Conservation (phyloP, 1,140 invertebrate genomes). For the Papilio polyxenes region DNA sequence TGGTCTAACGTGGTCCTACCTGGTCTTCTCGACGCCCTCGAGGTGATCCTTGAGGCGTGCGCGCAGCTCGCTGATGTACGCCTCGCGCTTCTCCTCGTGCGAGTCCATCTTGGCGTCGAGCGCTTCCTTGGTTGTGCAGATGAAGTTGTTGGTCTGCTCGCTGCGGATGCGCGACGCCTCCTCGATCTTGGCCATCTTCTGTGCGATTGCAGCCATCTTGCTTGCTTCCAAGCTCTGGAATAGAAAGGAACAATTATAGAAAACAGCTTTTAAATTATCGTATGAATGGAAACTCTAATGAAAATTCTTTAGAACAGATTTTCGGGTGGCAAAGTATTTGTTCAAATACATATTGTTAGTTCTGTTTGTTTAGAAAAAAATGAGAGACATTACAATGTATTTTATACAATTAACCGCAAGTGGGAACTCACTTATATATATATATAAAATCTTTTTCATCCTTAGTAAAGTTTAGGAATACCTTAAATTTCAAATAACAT, state of each 20-base stretch:
- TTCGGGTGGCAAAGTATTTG: no score
- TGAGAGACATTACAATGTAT: no score
- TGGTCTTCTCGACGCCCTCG: slow-evolving; percentile 91
- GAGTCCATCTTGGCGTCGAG: slow-evolving; percentile 94
- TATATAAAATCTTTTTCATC: no score
- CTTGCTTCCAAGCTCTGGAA: slow-evolving; percentile 90
- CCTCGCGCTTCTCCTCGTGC: slow-evolving; percentile 92
- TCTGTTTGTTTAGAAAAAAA: no score
- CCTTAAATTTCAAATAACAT: no score
- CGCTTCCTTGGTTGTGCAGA: slow-evolving; percentile 90
- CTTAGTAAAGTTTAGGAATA: no score
- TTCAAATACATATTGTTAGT: no score
- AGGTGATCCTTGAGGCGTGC: slow-evolving; percentile 92
- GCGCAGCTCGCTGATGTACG: slow-evolving; percentile 92
- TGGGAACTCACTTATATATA: no score
- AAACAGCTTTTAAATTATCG: neutral
- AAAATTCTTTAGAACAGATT: no score
- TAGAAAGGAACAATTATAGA: neutral
- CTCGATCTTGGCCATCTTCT: slow-evolving; percentile 92
- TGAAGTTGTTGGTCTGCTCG: slow-evolving; percentile 92
- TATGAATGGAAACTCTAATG: no score
- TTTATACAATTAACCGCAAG: no score
- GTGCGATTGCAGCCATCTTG: slow-evolving; percentile 90
- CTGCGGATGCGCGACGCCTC: slow-evolving; percentile 94
- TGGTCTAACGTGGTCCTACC: slow-evolving; percentile 57